phyloP scores from a whole-genome alignment of 2,113 vertebrate genomes.

The Oreocharis arfaki region DNA sequence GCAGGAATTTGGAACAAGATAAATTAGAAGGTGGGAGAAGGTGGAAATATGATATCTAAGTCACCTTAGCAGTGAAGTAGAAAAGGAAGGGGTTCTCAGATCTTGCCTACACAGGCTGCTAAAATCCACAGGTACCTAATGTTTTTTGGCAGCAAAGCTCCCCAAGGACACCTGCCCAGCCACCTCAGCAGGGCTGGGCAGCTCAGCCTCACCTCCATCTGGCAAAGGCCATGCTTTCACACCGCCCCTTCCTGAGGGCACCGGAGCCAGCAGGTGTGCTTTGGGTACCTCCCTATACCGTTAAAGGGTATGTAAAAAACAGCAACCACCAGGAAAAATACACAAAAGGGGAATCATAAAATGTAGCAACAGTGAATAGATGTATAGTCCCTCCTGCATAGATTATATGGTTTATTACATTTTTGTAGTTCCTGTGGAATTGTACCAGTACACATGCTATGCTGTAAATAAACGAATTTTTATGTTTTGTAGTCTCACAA shows the following conservation, averaged over 20 bases:
- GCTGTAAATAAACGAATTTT: neutral
- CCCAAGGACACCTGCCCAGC: neutral
- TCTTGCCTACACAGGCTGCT: neutral
- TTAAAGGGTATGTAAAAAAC: neutral
- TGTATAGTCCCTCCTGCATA: neutral
- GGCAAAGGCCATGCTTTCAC: neutral
- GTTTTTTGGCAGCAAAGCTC: neutral
- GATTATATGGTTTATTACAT: neutral
- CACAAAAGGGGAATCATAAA: neutral
- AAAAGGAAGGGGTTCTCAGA: neutral
- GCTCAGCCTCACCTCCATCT: neutral
- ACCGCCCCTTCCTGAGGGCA: rapidly evolving
- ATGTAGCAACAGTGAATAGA: neutral
- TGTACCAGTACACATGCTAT: neutral
- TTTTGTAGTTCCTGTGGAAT: neutral
- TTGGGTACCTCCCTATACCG: rapidly evolving
- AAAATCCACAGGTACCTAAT: neutral
- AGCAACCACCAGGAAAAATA: neutral
- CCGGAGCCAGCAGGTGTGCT: rapidly evolving
- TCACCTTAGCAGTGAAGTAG: neutral
- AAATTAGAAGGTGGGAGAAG: neutral
- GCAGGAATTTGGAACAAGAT: neutral
- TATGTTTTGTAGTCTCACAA: neutral
- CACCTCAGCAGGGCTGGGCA: neutral
- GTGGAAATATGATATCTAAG: neutral